A percentile compares a stretch with the other conserved stretches of the same genome.
Evolutionary conservation across 2,113 vertebrate genomes (phyloP).

Genomic region (Lucifuga dentata): DNA sequence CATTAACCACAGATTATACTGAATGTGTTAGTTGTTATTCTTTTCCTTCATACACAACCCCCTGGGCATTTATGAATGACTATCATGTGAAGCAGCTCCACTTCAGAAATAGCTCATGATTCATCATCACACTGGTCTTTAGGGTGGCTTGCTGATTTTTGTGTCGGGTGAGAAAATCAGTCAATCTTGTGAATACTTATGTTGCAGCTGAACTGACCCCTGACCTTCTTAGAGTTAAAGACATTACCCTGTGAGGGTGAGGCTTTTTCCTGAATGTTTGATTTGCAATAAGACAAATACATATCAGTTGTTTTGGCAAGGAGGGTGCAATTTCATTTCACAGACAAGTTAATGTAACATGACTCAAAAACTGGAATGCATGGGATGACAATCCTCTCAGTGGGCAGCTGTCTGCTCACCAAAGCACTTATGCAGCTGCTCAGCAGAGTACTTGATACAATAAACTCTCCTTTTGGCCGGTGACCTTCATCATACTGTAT

Average conservation of each 20-base stretch:
- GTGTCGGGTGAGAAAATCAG: neutral
- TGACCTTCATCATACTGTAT: neutral
- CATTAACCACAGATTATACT: neutral
- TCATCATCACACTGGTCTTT: slow-evolving; percentile 14
- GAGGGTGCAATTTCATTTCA: slow-evolving; percentile 4
- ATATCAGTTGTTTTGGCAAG: slow-evolving; percentile 1
- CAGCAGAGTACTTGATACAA: slow-evolving; percentile 41
- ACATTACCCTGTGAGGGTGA: neutral
- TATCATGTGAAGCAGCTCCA: neutral
- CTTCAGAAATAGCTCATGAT: slow-evolving; percentile 21
- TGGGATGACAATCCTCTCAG: neutral
- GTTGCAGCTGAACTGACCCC: no score
- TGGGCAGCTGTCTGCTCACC: slow-evolving; percentile 60
- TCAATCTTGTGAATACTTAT: no score
- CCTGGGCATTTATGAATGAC: slow-evolving; percentile 1
- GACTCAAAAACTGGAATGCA: slow-evolving; percentile 19
- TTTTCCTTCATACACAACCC: neutral
- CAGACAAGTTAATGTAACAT: slow-evolving; percentile 3
- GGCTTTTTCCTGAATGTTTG: neutral
- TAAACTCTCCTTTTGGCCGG: slow-evolving; percentile 5
- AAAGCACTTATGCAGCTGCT: slow-evolving; percentile 55
- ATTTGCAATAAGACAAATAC: neutral
- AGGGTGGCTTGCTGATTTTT: neutral
- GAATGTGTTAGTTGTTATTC: neutral
- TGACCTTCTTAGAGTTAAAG: no score